Percentiles rank a stretch among this genome's conserved stretches.
phyloP scores from a whole-genome alignment of 2,113 vertebrate genomes.

The Numida meleagris region DNA sequence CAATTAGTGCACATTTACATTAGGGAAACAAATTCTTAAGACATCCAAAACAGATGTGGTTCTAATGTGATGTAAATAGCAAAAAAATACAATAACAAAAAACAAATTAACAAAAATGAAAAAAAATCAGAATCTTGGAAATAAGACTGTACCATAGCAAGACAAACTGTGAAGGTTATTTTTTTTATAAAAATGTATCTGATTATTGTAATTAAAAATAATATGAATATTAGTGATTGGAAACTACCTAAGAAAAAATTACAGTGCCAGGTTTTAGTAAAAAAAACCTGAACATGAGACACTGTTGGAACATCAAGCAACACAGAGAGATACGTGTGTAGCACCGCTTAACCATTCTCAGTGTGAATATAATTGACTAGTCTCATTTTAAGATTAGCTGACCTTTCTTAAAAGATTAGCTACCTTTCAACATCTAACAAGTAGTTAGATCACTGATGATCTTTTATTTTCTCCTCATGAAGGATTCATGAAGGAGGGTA shows the following conservation, averaged over 20 bases:
- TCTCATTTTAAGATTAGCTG: background rate
- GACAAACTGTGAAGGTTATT: background rate
- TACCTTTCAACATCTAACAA: background rate
- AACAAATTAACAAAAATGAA: background rate
- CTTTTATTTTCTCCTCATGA: background rate
- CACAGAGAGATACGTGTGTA: rapidly evolving
- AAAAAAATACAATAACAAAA: background rate
- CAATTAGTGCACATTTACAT: background rate
- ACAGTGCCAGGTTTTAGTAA: background rate
- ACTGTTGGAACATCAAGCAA: background rate
- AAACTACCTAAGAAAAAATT: background rate
- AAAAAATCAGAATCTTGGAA: background rate
- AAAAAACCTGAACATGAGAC: background rate
- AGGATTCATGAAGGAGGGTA: background rate
- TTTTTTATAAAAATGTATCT: background rate
- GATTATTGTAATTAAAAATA: background rate
- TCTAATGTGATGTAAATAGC: background rate
- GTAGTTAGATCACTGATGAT: background rate
- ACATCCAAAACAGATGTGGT: background rate
- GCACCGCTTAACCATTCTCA: background rate
- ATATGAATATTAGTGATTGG: background rate
- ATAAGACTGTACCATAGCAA: background rate
- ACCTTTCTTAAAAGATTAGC: background rate
- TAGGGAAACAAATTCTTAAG: background rate
- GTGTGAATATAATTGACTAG: background rate